These are phyloP conservation scores for Pseudochromis fuscus DNA, from an alignment of 2,797 vertebrate species.

Conservation along the genomic window DNA sequence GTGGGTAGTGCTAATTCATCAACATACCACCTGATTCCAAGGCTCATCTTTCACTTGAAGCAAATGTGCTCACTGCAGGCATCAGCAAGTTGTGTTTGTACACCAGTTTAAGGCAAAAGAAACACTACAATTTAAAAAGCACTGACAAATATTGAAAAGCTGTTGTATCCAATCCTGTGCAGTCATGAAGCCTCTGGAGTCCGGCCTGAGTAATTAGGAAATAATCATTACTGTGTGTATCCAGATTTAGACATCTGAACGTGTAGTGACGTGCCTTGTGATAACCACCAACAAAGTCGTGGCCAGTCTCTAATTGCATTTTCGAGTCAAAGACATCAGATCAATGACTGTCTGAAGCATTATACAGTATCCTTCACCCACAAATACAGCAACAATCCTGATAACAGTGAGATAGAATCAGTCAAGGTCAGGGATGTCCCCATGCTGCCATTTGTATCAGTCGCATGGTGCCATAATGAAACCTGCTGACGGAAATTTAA, in stretches of 20 bases:
- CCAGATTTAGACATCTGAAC: constrained; percentile 60
- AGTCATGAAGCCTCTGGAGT: constrained; percentile 53
- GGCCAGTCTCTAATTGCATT: constrained; percentile 76
- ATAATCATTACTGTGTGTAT: constrained; percentile 52
- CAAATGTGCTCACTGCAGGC: background rate
- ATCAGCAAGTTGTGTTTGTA: constrained; percentile 5
- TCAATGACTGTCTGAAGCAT: constrained; percentile 72
- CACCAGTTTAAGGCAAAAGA: background rate
- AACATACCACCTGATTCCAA: background rate
- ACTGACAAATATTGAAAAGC: constrained; percentile 2
- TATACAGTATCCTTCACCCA: constrained; percentile 69
- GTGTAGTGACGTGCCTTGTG: constrained; percentile 37
- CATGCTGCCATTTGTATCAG: constrained; percentile 62
- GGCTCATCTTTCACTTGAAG: constrained; percentile 6
- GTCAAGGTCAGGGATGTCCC: constrained; percentile 64
- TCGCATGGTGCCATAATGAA: constrained; percentile 47
- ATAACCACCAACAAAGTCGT: constrained; percentile 71
- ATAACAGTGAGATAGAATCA: constrained; percentile 72
- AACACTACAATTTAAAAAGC: constrained; percentile 4
- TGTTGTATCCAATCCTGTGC: constrained; percentile 9
- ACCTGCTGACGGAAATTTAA: constrained; percentile 56
- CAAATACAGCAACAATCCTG: constrained; percentile 52
- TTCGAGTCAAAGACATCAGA: constrained; percentile 73
- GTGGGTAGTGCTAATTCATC: constrained; percentile 4
- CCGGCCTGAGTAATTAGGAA: constrained; percentile 61